Evolutionary conservation across 2,888 invertebrate species (phyloP), one percentile per base, ranked within the genome.

Genomic region (Papilio demoleus): DNA sequence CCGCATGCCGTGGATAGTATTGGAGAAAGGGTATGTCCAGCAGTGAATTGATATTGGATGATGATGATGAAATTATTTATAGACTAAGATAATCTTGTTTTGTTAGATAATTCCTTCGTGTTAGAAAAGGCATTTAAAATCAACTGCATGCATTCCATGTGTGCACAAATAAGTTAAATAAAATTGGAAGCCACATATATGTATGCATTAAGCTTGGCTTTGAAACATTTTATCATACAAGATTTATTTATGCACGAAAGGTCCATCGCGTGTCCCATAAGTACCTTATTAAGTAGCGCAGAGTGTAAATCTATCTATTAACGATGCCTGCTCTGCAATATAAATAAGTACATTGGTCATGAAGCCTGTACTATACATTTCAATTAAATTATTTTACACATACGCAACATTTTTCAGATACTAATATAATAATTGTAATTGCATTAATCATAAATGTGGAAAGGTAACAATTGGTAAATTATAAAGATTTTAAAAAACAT

Each of bases 141-240:
- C 19, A 11, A 5, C 50, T 14, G 24, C 12, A 5, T 24, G 24
- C 22, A 50, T 50, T 12, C 22, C 24, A 11, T 5, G 12, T 50
- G 47, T 50, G 24, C 24, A 50, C 50, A 50, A 50, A 24, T 50
- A 12, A 31, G 27, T 53, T 27, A 27, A n/a, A 53, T 53, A 2
- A 45, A 45, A 53, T 53, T 27, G 53, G 24, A 53, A 53, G 50
- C 50, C 50, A 24, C 50, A 50, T n/a, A n/a, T n/a, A n/a, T n/a
- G n/a, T n/a, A n/a, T n/a, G n/a, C n/a, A n/a, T n/a, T n/a, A n/a
- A n/a, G n/a, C n/a, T n/a, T n/a, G n/a, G n/a, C n/a, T n/a, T n/a
- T n/a, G n/a, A n/a, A n/a, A n/a, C n/a, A n/a, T n/a, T n/a, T n/a
- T n/a, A n/a, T n/a, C n/a, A n/a, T n/a, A n/a, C n/a, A n/a, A n/a